A percentile compares a stretch with the other conserved stretches of the same genome.
These are phyloP conservation scores for Cyclopterus lumpus DNA, from an alignment of 2,797 vertebrate species.

Conservation along the genomic window DNA sequence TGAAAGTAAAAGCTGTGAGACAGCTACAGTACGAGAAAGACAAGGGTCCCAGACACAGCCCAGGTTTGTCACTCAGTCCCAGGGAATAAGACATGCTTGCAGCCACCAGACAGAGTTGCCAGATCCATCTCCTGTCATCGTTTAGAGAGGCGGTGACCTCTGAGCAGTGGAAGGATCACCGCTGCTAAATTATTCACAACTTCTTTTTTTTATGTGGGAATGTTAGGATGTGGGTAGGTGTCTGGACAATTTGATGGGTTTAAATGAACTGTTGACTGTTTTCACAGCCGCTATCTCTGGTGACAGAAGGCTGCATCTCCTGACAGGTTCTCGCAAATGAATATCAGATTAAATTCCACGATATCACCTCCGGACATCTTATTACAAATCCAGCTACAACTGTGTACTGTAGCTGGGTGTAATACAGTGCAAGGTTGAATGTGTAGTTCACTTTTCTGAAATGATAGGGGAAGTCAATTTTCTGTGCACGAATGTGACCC, in stretches of 20 bases:
- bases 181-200: slow-evolving; percentile 65
- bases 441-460: slow-evolving; percentile 48
- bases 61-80: slow-evolving; percentile 26
- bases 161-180: slow-evolving; percentile 30
- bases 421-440: slow-evolving; percentile 26
- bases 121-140: slow-evolving; percentile 59
- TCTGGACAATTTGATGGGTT: slow-evolving; percentile 28
- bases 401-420: slow-evolving; percentile 11
- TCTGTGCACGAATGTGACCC: slow-evolving; percentile 32
- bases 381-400: slow-evolving; percentile 55
- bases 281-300: slow-evolving; percentile 29
- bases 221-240: slow-evolving; percentile 17
- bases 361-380: slow-evolving; percentile 56
- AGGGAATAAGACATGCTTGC: slow-evolving; percentile 19
- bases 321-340: slow-evolving; percentile 41
- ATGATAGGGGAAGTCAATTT: slow-evolving; percentile 45
- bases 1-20: slow-evolving; percentile 28
- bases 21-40: background rate
- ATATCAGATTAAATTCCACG: slow-evolving; percentile 51
- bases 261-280: slow-evolving; percentile 43
- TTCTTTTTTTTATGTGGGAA: slow-evolving; percentile 15
- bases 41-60: slow-evolving; percentile 18
- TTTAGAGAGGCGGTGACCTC: slow-evolving; percentile 59
- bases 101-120: slow-evolving; percentile 32
- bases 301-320: slow-evolving; percentile 38